A percentile compares a stretch with the other conserved stretches of the same genome.
phyloP scores from a whole-genome alignment of 2,113 vertebrate genomes.

The Pithys albifrons region DNA sequence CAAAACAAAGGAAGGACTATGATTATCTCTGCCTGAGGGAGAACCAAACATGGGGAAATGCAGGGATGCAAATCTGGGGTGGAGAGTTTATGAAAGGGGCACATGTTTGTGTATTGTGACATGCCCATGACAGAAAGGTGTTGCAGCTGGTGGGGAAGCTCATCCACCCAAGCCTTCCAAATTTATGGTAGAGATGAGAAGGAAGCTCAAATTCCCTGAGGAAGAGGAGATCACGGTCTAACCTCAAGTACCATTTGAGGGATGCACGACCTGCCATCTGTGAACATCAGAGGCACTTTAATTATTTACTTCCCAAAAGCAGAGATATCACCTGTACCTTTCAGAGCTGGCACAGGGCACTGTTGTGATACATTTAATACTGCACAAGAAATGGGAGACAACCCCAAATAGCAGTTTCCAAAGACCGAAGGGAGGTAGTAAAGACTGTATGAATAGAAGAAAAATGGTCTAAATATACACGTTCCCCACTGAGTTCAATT shows the following conservation, averaged over 20 bases:
- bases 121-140: not conserved
- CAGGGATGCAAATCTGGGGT: not conserved
- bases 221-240: not conserved
- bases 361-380: not conserved
- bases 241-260: not conserved
- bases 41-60: fast-evolving
- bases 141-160: not conserved
- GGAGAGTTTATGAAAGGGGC: not conserved
- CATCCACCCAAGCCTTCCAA: not conserved
- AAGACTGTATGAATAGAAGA: not conserved
- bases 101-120: fast-evolving
- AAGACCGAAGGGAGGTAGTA: not conserved
- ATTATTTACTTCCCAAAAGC: not conserved
- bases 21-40: not conserved
- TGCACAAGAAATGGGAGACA: not conserved
- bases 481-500: not conserved
- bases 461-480: not conserved
- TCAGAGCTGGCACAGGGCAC: not conserved
- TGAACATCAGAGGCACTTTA: not conserved
- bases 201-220: not conserved
- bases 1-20: not conserved
- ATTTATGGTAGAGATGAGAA: not conserved
- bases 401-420: not conserved
- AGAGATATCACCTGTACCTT: not conserved
- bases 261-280: not conserved